Evolutionary conservation across 1,140 invertebrate species (phyloP).

Genomic region (Mylabris phalerata): DNA sequence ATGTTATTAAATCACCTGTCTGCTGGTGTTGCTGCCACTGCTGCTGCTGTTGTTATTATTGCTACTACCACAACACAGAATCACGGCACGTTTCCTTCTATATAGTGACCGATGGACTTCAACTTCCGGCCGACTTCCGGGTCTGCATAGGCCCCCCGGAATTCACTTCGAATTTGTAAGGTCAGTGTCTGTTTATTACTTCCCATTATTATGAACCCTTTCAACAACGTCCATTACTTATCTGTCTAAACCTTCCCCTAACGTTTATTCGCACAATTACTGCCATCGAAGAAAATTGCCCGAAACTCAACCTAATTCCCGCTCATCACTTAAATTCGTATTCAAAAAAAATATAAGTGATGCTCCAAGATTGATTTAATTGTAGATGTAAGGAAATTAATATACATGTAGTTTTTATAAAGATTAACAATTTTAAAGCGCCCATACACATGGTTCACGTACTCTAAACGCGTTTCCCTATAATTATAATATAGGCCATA

Average conservation of each 20-base stretch:
- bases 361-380: too few species aligned
- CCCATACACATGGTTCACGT: not conserved
- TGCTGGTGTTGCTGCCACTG: too few species aligned
- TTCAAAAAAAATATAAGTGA: too few species aligned
- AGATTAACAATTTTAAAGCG: not conserved
- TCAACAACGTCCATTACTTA: too few species aligned
- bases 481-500: conserved; percentile 36
- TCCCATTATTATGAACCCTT: conserved; percentile 17
- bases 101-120: conserved; percentile 39
- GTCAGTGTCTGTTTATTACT: conserved; percentile 38
- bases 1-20: too few species aligned
- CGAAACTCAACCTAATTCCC: too few species aligned
- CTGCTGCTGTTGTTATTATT: too few species aligned
- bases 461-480: conserved; percentile 16
- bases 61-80: not conserved
- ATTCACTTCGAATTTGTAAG: conserved; percentile 35
- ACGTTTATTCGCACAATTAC: too few species aligned
- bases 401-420: not conserved
- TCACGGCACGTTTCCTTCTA: not conserved
- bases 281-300: too few species aligned
- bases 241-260: too few species aligned
- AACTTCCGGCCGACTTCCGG: conserved; percentile 37
- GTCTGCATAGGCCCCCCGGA: conserved; percentile 33
- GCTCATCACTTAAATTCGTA: too few species aligned
- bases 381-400: too few species aligned